phyloP scores from a whole-genome alignment of 2,888 invertebrate genomes.

The Anodontia alba region DNA sequence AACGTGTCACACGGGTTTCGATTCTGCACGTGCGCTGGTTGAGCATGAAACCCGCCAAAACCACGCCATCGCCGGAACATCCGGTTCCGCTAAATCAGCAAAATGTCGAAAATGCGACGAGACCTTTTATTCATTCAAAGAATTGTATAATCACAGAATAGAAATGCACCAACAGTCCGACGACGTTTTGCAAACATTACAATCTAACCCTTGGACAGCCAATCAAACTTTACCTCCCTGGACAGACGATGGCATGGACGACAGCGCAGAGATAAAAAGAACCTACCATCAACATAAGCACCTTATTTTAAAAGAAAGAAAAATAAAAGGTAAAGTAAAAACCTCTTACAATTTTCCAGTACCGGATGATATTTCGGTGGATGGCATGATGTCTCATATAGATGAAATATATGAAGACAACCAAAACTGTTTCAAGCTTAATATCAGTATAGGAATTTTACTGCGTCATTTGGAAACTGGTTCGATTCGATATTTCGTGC shows the following conservation, averaged over 20 bases:
- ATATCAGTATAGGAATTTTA: background rate
- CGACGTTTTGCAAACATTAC: background rate
- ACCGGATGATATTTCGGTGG: background rate
- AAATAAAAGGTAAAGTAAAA: background rate
- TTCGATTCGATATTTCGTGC: conserved; percentile 10
- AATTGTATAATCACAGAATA: conserved; percentile 20
- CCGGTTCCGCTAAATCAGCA: background rate
- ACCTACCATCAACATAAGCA: conserved; percentile 10
- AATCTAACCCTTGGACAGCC: background rate
- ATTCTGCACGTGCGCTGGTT: background rate
- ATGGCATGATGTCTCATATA: background rate
- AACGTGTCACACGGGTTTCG: background rate
- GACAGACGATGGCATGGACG: background rate
- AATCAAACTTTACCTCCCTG: background rate
- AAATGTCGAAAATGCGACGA: conserved; percentile 12
- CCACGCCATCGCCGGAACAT: too few species aligned
- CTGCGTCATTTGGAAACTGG: too few species aligned
- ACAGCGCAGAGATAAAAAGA: background rate
- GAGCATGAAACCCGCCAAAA: background rate
- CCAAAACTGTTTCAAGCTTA: background rate
- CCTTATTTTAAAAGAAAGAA: conserved; percentile 3
- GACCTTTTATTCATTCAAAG: background rate
- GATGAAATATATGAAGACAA: background rate
- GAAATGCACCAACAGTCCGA: background rate
- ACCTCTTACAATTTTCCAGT: background rate